A percentile compares a stretch with the other conserved stretches of the same genome.
Evolutionary conservation across 2,113 vertebrate species (phyloP).

Genomic region (Myiozetetes cayanensis): DNA sequence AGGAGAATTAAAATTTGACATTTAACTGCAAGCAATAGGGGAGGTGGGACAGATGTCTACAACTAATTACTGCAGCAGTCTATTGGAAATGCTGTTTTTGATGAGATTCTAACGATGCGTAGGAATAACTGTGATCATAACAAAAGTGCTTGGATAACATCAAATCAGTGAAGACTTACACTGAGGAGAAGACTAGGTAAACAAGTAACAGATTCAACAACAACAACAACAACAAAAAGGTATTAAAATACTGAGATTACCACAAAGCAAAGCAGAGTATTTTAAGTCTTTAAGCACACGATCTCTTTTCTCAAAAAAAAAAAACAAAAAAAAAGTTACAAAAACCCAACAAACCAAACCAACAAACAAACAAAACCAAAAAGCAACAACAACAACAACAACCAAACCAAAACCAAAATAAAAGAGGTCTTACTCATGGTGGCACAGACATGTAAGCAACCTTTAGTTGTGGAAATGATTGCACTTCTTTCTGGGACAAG

Average conservation of each 20-base stretch:
- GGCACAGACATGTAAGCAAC: neutral
- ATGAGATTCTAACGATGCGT: neutral
- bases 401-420: neutral
- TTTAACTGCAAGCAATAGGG: neutral
- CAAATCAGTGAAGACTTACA: neutral
- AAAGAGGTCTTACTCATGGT: fast-evolving
- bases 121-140: neutral
- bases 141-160: neutral
- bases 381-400: too few relatives aligned
- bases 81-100: neutral
- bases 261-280: neutral
- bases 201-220: neutral
- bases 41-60: neutral
- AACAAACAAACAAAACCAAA: too few relatives aligned
- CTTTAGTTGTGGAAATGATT: neutral
- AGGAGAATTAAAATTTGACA: neutral
- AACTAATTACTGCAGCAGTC: neutral
- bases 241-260: neutral
- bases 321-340: neutral
- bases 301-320: neutral
- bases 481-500: neutral
- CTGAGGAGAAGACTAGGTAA: neutral
- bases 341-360: too few relatives aligned
- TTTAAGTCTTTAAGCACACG: neutral
- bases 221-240: neutral